Evolutionary conservation across 2,113 vertebrate genomes (phyloP).

Genomic region (Clinocottus analis): DNA sequence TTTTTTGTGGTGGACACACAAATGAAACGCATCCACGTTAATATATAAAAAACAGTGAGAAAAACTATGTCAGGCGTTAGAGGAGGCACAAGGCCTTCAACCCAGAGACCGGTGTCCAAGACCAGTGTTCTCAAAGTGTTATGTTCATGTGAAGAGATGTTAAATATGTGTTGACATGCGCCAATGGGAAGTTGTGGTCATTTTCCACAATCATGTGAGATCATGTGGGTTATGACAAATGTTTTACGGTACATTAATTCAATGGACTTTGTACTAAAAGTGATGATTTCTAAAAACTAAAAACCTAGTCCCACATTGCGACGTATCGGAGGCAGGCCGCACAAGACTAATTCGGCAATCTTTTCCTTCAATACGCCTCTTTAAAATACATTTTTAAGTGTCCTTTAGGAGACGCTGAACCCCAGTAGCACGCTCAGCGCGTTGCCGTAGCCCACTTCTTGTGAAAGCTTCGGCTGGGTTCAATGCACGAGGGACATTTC

Average conservation of each 20-base stretch:
- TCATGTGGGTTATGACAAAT: background rate
- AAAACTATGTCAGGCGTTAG: background rate
- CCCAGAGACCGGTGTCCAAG: background rate
- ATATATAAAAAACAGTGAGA: background rate
- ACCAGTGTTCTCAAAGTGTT: background rate
- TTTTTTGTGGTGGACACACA: background rate
- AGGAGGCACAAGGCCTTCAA: background rate
- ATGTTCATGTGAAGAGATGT: background rate
- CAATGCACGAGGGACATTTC: too few species aligned
- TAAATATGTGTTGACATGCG: too few species aligned
- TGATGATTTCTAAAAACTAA: too few species aligned
- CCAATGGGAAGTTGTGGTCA: background rate
- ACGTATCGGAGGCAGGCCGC: background rate
- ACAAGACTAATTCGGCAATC: background rate
- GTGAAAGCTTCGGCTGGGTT: too few species aligned
- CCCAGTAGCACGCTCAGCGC: too few species aligned
- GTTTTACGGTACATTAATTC: background rate
- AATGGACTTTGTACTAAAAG: background rate
- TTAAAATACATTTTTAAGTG: background rate
- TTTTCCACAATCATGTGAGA: background rate
- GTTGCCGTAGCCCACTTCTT: too few species aligned
- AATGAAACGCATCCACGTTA: background rate
- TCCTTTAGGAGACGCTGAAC: too few species aligned
- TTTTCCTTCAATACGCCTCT: background rate
- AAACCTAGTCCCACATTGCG: background rate